These are phyloP conservation scores for Macroglossus sobrinus DNA, from an alignment of 2,113 vertebrate genomes.

Conservation along the genomic window DNA sequence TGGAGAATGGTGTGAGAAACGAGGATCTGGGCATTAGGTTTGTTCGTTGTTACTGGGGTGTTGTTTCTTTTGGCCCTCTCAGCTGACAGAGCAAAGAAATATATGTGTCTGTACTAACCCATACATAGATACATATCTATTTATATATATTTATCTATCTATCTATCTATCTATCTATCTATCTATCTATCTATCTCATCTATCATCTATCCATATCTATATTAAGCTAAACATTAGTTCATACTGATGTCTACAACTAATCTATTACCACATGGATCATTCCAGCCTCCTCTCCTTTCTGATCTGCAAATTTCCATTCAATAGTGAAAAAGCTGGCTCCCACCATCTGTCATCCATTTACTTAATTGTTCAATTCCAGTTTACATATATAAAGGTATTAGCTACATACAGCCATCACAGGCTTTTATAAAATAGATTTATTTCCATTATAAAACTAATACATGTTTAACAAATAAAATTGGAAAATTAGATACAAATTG, in stretches of 20 bases:
- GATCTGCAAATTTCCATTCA: slow-evolving; percentile 25
- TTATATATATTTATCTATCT: not conserved
- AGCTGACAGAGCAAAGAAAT: not conserved
- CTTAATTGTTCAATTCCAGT: not conserved
- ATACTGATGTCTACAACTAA: not conserved
- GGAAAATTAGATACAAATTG: not conserved
- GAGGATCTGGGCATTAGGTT: not conserved
- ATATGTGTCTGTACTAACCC: not conserved
- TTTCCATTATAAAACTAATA: not conserved
- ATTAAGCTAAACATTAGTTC: not conserved
- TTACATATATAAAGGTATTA: not conserved
- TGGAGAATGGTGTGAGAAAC: not conserved
- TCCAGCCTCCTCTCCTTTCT: not conserved
- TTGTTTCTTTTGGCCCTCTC: not conserved
- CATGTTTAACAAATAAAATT: not conserved
- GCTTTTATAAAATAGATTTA: not conserved
- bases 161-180: too few species aligned
- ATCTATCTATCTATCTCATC: not conserved
- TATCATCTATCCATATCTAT: not conserved
- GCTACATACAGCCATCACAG: not conserved
- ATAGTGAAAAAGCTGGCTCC: not conserved
- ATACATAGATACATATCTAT: not conserved
- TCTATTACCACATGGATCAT: not conserved
- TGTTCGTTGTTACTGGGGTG: not conserved
- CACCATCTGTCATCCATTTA: slow-evolving; percentile 13